These are phyloP conservation scores for Callipepla californica DNA, from an alignment of 2,113 vertebrate genomes.

Conservation along the genomic window DNA sequence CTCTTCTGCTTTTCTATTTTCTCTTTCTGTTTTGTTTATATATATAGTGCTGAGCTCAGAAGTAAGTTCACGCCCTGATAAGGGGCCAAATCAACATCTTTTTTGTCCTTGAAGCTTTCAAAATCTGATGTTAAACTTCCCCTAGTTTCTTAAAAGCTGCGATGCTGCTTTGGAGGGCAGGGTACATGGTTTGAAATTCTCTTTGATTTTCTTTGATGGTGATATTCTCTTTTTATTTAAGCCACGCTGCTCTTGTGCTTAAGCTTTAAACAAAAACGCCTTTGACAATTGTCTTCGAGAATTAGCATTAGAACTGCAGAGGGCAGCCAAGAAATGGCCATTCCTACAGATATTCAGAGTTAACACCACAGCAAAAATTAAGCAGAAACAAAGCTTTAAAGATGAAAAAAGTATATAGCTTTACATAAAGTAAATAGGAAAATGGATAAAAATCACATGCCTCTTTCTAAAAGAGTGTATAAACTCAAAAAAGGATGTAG, in stretches of 20 bases:
- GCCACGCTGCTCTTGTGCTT: not conserved
- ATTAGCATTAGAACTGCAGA: not conserved
- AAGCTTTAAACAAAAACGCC: not conserved
- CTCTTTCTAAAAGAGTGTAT: not conserved
- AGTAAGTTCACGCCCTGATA: not conserved
- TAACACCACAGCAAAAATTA: not conserved
- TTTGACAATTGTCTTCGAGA: not conserved
- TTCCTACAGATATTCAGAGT: not conserved
- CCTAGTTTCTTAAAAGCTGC: not conserved
- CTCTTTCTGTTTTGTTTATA: constrained; percentile 26
- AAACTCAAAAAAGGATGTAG: not conserved
- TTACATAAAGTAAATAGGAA: not conserved
- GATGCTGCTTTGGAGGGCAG: not conserved
- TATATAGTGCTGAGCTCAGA: constrained; percentile 1
- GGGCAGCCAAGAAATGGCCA: not conserved
- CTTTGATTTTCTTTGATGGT: constrained; percentile 44
- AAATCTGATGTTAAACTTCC: constrained; percentile 11
- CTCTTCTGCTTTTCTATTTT: not conserved
- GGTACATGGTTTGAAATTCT: constrained; percentile 37
- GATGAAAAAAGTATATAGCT: not conserved
- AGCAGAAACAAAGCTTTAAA: not conserved
- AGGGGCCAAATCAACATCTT: constrained; percentile 16
- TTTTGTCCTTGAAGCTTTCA: constrained; percentile 28
- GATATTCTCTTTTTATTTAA: constrained; percentile 43
- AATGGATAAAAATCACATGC: not conserved